Percentiles rank a stretch among this genome's conserved stretches.
Conservation (phyloP, 2,113 vertebrate species). For the Corythaixoides concolor region DNA sequence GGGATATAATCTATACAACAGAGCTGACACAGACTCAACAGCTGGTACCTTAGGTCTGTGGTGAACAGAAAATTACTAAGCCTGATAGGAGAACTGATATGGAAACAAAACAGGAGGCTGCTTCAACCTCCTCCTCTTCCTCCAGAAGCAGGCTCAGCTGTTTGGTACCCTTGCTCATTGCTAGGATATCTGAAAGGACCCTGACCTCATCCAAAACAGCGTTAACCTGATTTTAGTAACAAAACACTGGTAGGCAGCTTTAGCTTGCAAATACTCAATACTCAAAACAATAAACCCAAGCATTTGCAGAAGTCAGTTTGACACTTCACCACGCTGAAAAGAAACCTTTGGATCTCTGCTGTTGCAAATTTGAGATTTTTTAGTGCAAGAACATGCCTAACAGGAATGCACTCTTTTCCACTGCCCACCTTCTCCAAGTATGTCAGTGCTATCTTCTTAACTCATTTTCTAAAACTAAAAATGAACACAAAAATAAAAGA, state of each 20-base stretch:
- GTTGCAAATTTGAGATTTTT: neutral
- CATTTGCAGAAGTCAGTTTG: neutral
- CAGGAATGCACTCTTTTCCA: neutral
- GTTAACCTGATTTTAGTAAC: neutral
- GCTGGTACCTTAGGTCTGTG: neutral
- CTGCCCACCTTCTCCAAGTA: neutral
- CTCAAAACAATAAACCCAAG: neutral
- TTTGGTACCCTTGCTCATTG: neutral
- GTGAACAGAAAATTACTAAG: neutral
- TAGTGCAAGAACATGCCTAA: neutral
- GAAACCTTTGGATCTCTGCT: neutral
- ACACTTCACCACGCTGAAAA: neutral
- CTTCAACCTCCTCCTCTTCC: neutral
- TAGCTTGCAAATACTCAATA: neutral
- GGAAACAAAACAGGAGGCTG: neutral
- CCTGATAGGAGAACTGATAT: neutral
- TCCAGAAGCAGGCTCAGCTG: neutral
- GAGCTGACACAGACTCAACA: neutral
- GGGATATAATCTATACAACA: neutral
- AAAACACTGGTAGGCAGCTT: neutral
- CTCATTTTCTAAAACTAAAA: neutral
- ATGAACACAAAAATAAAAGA: neutral
- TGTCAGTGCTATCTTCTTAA: neutral
- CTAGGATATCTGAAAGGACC: neutral
- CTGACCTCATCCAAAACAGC: neutral